phyloP scores from a whole-genome alignment of 2,888 invertebrate genomes.

The Eupithecia inturbata region DNA sequence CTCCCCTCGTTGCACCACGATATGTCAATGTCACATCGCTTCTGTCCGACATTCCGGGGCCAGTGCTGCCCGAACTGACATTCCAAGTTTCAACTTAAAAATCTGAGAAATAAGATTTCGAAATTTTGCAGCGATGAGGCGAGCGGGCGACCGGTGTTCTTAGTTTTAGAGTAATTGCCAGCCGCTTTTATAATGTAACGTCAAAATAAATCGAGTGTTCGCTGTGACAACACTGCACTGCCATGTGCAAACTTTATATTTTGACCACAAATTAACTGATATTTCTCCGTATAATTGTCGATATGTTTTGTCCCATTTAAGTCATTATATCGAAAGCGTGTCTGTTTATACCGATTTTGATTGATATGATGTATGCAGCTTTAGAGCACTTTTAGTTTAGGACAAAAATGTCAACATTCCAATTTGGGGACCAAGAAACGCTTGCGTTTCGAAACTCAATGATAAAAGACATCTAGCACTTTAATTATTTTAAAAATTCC shows the following conservation, averaged over 20 bases:
- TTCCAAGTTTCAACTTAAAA: conserved; percentile 45
- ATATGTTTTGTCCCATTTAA: conserved; percentile 72
- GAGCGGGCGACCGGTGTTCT: conserved; percentile 74
- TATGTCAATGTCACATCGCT: conserved; percentile 26
- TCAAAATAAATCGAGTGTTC: conserved; percentile 75
- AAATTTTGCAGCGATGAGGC: conserved; percentile 52
- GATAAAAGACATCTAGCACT: conserved; percentile 55
- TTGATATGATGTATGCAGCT: conserved; percentile 67
- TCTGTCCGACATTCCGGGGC: conserved; percentile 19
- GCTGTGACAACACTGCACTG: conserved; percentile 82
- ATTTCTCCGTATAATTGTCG: conserved; percentile 63
- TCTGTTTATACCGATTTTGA: conserved; percentile 59
- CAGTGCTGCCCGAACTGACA: conserved; percentile 27
- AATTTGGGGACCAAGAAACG: conserved; percentile 75
- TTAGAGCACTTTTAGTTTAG: conserved; percentile 52
- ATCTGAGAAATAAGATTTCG: conserved; percentile 38
- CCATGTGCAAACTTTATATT: conserved; percentile 79
- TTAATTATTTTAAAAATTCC: conserved; percentile 48
- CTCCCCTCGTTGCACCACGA: conserved; percentile 45
- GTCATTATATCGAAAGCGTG: conserved; percentile 74
- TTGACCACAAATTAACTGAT: conserved; percentile 68
- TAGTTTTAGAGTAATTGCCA: conserved; percentile 81
- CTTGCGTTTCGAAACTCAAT: conserved; percentile 53
- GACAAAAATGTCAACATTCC: conserved; percentile 75
- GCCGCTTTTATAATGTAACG: conserved; percentile 78